These are phyloP conservation scores for Stichopus chloronotus DNA, from an alignment of 35 echinoderm and acorn worm species.

Conservation along the genomic window DNA sequence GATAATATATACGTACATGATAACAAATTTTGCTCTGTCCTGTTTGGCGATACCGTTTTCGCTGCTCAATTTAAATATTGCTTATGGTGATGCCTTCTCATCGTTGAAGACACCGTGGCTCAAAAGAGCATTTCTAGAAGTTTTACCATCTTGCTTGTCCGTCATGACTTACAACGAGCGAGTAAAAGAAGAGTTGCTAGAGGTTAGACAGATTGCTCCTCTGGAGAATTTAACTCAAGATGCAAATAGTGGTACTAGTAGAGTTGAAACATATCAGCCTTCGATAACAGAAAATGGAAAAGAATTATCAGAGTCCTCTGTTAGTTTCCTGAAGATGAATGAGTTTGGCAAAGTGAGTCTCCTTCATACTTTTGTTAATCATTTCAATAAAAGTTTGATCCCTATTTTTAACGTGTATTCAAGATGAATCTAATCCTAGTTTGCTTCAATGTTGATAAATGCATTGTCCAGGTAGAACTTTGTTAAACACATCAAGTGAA, in stretches of 20 bases:
- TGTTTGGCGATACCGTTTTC: constrained; percentile 17
- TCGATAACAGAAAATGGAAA: neutral
- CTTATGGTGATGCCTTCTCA: neutral
- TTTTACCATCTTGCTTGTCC: neutral
- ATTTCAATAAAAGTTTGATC: neutral
- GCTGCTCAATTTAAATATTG: constrained; percentile 7
- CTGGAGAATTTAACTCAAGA: neutral
- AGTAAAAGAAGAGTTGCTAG: neutral
- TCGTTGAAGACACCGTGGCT: neutral
- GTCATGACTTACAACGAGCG: neutral
- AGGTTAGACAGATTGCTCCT: neutral
- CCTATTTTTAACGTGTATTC: neutral
- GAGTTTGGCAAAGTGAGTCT: too few relatives aligned
- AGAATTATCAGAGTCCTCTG: too few relatives aligned
- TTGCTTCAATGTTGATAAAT: neutral
- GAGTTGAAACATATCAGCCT: too few relatives aligned
- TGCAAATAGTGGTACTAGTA: too few relatives aligned
- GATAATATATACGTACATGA: neutral
- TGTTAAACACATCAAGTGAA: neutral
- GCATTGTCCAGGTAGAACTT: neutral
- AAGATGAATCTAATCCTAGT: neutral
- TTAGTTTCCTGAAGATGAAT: too few relatives aligned
- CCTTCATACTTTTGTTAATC: neutral
- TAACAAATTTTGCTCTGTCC: neutral
- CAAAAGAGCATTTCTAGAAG: neutral